Conservation (phyloP, 2,113 vertebrate species). For the Apteryx owenii region DNA sequence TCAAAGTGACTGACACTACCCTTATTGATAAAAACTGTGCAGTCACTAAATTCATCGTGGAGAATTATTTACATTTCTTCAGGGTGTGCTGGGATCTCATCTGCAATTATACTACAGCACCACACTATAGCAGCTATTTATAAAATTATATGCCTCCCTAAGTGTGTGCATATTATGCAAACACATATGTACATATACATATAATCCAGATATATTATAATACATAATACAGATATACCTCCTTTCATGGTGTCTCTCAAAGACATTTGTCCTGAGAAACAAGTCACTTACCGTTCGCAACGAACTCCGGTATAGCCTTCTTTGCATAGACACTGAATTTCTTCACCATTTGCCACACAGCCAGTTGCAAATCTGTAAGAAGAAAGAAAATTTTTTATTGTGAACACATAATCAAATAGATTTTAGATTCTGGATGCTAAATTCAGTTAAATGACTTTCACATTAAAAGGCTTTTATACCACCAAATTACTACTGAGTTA, state of each 20-base stretch:
- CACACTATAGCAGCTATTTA: not conserved
- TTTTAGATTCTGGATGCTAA: not conserved
- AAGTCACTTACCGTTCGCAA: slow-evolving; percentile 85
- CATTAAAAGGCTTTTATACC: not conserved
- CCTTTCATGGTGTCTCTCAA: not conserved
- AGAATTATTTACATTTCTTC: not conserved
- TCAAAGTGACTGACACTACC: not conserved
- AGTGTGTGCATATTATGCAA: not conserved
- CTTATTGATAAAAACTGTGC: not conserved
- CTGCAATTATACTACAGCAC: not conserved
- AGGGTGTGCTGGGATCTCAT: not conserved
- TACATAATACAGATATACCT: not conserved
- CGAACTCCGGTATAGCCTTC: slow-evolving; percentile 84
- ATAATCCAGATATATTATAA: not conserved
- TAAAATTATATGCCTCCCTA: not conserved
- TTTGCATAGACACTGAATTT: slow-evolving; percentile 87
- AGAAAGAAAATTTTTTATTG: not conserved
- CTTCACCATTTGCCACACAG: slow-evolving; percentile 81
- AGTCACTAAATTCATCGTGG: not conserved
- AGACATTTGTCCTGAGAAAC: not conserved
- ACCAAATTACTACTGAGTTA: not conserved
- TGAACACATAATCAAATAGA: not conserved
- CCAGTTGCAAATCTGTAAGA: slow-evolving; percentile 86
- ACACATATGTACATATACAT: not conserved
- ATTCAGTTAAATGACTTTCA: not conserved